Conservation (phyloP, 2,113 vertebrate species). For the Hystrix cristata region DNA sequence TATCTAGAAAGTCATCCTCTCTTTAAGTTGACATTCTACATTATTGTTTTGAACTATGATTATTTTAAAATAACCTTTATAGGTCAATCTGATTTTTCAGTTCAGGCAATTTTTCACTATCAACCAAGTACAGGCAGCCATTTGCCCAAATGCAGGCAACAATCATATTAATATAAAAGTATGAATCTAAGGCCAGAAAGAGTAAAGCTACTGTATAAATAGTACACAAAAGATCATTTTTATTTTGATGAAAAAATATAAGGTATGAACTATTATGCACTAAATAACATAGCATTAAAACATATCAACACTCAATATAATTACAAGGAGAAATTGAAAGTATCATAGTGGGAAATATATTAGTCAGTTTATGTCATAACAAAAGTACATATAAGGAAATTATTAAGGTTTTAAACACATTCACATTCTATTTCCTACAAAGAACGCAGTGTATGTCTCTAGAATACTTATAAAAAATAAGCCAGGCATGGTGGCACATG, state of each 20-base stretch:
- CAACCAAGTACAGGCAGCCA: not conserved
- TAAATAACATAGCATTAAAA: conserved; percentile 31
- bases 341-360: not conserved
- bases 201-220: not conserved
- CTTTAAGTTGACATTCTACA: not conserved
- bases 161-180: conserved; percentile 11
- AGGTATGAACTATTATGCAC: not conserved
- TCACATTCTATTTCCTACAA: not conserved
- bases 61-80: not conserved
- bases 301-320: not conserved
- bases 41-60: not conserved
- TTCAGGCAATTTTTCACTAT: not conserved
- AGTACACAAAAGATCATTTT: not conserved
- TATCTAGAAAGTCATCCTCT: not conserved
- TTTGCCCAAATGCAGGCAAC: not conserved
- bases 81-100: conserved; percentile 9
- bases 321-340: not conserved
- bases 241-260: conserved; percentile 13
- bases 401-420: not conserved
- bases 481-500: no score
- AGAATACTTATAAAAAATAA: conserved; percentile 1
- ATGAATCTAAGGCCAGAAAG: not conserved
- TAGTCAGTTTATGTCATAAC: not conserved
- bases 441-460: not conserved
- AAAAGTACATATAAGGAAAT: not conserved